These are phyloP conservation scores for Norana najaformis DNA, from an alignment of 2,888 invertebrate genomes.

Conservation along the genomic window DNA sequence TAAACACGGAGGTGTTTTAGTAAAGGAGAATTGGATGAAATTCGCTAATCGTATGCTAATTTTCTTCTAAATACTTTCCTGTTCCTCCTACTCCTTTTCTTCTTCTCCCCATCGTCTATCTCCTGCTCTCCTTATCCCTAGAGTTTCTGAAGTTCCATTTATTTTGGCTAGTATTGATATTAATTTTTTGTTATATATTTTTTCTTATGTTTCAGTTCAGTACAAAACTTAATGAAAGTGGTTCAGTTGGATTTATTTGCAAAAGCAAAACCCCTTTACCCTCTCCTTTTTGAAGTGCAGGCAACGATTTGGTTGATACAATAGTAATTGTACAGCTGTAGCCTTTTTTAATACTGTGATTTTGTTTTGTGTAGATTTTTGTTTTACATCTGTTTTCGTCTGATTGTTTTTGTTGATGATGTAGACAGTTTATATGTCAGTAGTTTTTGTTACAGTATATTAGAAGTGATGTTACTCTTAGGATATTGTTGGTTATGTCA, in stretches of 20 bases:
- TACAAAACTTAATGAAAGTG: neutral
- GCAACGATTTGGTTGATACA: neutral
- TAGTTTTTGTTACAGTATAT: neutral
- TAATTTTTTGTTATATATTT: too few relatives aligned
- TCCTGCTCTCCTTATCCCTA: neutral
- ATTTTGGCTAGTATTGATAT: neutral
- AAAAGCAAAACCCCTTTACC: neutral
- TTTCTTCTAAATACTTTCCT: neutral
- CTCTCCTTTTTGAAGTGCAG: neutral
- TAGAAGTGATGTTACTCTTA: neutral
- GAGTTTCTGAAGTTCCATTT: neutral
- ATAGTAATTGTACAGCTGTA: neutral
- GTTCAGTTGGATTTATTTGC: neutral
- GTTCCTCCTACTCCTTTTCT: neutral
- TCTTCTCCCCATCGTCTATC: too few relatives aligned
- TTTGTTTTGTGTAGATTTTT: neutral
- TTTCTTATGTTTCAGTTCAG: neutral
- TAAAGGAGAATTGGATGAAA: slow-evolving; percentile 20
- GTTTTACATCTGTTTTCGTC: neutral
- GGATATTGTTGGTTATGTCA: neutral
- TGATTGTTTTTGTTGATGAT: neutral
- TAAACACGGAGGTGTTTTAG: neutral
- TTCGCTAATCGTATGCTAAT: neutral
- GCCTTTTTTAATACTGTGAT: neutral
- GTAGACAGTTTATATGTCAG: neutral